phyloP scores from a whole-genome alignment of 2,888 invertebrate genomes.

The Aleiodes alternator region DNA sequence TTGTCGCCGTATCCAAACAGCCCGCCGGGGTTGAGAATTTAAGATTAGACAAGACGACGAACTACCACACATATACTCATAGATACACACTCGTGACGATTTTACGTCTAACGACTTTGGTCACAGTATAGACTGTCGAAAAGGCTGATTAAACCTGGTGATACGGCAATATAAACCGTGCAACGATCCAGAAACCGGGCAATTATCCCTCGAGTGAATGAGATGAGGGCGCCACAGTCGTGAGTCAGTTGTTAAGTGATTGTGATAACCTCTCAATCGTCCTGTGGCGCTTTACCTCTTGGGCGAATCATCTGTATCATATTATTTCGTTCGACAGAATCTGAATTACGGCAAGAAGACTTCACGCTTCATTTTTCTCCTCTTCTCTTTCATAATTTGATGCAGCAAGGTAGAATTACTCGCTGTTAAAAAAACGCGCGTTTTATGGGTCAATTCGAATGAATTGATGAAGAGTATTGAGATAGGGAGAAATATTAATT shows the following conservation, averaged over 20 bases:
- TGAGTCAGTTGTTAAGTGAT: constrained; percentile 73
- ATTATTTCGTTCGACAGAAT: background rate
- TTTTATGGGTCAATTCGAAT: too few relatives aligned
- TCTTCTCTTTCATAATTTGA: background rate
- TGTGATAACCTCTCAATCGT: constrained; percentile 74
- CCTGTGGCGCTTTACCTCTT: constrained; percentile 43
- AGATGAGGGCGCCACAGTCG: constrained; percentile 69
- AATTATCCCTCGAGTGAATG: constrained; percentile 60
- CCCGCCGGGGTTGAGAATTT: constrained; percentile 24
- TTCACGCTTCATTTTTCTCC: constrained; percentile 2
- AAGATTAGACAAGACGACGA: constrained; percentile 28
- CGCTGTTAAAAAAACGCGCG: too few relatives aligned
- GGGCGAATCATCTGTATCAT: constrained; percentile 40
- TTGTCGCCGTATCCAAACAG: background rate
- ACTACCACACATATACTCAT: background rate
- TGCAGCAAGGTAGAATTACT: too few relatives aligned
- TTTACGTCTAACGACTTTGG: constrained; percentile 28
- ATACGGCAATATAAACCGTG: constrained; percentile 43
- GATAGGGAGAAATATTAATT: too few relatives aligned
- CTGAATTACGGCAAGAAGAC: constrained; percentile 7
- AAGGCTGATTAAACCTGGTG: constrained; percentile 27
- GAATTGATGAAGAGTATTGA: too few relatives aligned
- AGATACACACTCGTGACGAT: constrained; percentile 30
- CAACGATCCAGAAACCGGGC: constrained; percentile 68
- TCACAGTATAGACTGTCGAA: constrained; percentile 27